Percentiles rank a stretch among this genome's conserved stretches.
Evolutionary conservation across 1,140 invertebrate species (phyloP).

Genomic region (Drosophila ohnishii): DNA sequence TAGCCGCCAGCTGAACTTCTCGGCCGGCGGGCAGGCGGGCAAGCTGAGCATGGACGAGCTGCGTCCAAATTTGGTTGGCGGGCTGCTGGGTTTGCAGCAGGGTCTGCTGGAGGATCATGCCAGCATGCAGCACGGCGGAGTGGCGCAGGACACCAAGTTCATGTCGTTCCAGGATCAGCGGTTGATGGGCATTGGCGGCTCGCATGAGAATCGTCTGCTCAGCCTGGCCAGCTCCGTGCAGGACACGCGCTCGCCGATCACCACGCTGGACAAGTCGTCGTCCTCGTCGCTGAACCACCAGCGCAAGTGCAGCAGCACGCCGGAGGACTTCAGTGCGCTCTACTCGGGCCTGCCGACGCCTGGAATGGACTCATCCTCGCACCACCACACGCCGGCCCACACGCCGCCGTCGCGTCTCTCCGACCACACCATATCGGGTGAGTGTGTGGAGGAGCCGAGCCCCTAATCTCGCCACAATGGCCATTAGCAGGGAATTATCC

Average conservation of each 20-base stretch:
- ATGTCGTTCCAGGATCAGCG: conserved; percentile 85
- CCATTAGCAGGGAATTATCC: conserved; percentile 45
- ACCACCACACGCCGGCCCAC: conserved; percentile 86
- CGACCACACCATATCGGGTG: conserved; percentile 82
- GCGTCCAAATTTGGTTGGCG: conserved; percentile 90
- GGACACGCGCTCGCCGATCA: conserved; percentile 82
- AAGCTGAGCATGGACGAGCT: conserved; percentile 89
- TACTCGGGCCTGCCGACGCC: conserved; percentile 86
- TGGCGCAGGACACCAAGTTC: conserved; percentile 82
- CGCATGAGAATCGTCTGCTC: conserved; percentile 83
- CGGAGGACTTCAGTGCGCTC: conserved; percentile 90
- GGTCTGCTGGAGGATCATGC: conserved; percentile 90
- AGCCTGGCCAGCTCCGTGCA: conserved; percentile 79
- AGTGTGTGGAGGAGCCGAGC: conserved; percentile 34
- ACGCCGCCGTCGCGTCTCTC: conserved; percentile 84
- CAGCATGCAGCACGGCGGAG: conserved; percentile 79
- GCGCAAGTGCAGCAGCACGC: conserved; percentile 90
- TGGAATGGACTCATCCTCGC: conserved; percentile 83
- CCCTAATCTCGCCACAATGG: conserved; percentile 38
- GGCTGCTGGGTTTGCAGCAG: conserved; percentile 88
- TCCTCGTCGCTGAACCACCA: conserved; percentile 84
- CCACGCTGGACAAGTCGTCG: conserved; percentile 84
- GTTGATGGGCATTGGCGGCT: conserved; percentile 82
- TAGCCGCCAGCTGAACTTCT: conserved; percentile 92
- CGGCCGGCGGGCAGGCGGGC: conserved; percentile 86